Evolutionary conservation across 2,888 invertebrate genomes (phyloP).

Genomic region (Eupeodes latifasciatus): DNA sequence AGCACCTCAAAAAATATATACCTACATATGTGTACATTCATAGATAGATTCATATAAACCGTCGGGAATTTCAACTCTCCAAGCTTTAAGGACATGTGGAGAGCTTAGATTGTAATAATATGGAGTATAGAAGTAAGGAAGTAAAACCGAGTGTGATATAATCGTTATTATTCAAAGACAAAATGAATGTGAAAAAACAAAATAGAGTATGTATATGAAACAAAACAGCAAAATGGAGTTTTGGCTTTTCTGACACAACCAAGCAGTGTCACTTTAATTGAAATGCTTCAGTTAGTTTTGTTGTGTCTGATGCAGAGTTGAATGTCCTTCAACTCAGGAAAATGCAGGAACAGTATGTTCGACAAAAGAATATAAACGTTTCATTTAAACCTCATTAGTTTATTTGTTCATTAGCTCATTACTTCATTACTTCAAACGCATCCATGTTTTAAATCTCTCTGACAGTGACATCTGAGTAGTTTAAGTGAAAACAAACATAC

Average conservation of each 20-base stretch:
- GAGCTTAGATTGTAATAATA: neutral
- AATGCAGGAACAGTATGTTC: constrained; percentile 55
- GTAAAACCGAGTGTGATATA: constrained; percentile 36
- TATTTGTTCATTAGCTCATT: no score
- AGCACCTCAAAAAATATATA: neutral
- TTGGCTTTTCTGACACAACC: constrained; percentile 65
- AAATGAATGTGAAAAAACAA: constrained; percentile 1
- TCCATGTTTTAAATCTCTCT: no score
- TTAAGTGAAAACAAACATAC: no score
- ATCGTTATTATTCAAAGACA: constrained; percentile 60
- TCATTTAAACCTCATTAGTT: no score
- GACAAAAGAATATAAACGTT: neutral
- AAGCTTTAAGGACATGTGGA: constrained; percentile 39
- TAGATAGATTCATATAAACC: neutral
- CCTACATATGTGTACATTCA: neutral
- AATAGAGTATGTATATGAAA: neutral
- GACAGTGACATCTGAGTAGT: no score
- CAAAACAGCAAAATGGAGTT: constrained; percentile 41
- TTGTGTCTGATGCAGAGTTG: constrained; percentile 52
- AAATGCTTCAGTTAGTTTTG: constrained; percentile 40
- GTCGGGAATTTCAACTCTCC: constrained; percentile 12
- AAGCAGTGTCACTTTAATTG: constrained; percentile 71
- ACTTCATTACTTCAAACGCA: no score
- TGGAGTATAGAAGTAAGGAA: neutral
- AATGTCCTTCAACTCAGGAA: constrained; percentile 41